Conservation (phyloP, 2,888 invertebrate species). For the Trilocha varians region DNA sequence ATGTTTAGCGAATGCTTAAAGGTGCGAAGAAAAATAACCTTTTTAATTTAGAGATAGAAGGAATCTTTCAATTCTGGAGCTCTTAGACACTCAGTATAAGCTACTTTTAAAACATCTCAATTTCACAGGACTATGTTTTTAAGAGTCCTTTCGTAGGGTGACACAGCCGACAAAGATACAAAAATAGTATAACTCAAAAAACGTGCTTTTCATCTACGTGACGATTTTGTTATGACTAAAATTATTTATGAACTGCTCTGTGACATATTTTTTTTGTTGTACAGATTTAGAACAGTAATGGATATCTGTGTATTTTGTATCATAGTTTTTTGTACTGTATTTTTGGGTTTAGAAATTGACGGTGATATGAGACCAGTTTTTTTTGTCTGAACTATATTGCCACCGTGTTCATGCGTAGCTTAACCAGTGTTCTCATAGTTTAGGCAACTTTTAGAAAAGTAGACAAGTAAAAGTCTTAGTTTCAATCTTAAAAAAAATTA, state of each 20-base stretch:
- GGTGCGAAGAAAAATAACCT: too few species aligned
- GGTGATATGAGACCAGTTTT: background rate
- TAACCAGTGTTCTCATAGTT: too few species aligned
- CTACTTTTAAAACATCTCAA: background rate
- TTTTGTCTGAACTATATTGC: too few species aligned
- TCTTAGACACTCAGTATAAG: too few species aligned
- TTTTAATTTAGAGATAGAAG: too few species aligned
- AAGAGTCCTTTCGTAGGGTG: background rate
- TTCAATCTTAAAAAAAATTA: too few species aligned
- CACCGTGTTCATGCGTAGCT: too few species aligned
- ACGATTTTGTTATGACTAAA: conserved; percentile 67
- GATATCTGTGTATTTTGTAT: conserved; percentile 7
- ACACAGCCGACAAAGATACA: conserved; percentile 15
- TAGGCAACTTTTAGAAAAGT: too few species aligned
- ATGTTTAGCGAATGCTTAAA: too few species aligned
- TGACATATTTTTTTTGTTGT: conserved; percentile 14
- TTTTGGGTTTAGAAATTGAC: background rate
- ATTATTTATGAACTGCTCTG: conserved; percentile 45
- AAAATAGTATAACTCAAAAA: conserved; percentile 40
- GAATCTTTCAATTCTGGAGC: too few species aligned
- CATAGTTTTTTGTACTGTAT: background rate
- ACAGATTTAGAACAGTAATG: conserved; percentile 25
- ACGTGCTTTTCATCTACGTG: conserved; percentile 67
- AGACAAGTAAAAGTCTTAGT: too few species aligned
- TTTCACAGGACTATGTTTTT: background rate